Evolutionary conservation across 2,888 invertebrate species (phyloP).

Genomic region (Spisula solida): DNA sequence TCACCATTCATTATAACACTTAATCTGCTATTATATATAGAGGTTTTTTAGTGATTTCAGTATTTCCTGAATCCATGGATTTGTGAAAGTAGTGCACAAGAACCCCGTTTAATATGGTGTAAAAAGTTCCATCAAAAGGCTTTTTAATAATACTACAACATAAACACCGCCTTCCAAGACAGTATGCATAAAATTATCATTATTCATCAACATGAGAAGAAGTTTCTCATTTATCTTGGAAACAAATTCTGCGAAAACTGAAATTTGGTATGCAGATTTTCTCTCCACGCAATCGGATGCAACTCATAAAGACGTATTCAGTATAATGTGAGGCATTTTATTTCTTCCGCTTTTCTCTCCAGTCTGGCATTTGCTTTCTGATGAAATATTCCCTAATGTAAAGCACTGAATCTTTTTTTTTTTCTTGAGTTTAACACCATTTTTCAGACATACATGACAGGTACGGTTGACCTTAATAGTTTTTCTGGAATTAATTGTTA

Average conservation of each 20-base stretch:
- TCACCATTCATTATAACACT: not conserved
- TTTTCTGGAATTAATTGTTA: no score
- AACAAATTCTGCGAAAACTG: not conserved
- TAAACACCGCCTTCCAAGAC: not conserved
- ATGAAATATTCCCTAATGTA: no score
- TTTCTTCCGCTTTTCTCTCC: not conserved
- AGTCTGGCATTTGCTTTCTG: no score
- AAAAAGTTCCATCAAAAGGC: not conserved
- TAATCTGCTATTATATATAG: no score
- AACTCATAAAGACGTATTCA: not conserved
- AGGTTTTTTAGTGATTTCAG: no score
- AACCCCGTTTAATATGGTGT: not conserved
- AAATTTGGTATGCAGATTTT: not conserved
- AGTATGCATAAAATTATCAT: not conserved
- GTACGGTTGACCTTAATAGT: no score
- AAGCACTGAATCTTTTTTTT: no score
- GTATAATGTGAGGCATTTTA: not conserved
- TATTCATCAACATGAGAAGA: slow-evolving; percentile 6
- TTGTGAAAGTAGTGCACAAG: no score
- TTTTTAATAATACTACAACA: not conserved
- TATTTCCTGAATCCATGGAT: no score
- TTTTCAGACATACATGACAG: no score
- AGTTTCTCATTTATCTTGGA: not conserved
- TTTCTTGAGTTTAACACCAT: no score
- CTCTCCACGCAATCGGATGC: not conserved